These are phyloP conservation scores for Tarsius wallacei DNA, from an alignment of 2,797 vertebrate genomes.

Conservation along the genomic window DNA sequence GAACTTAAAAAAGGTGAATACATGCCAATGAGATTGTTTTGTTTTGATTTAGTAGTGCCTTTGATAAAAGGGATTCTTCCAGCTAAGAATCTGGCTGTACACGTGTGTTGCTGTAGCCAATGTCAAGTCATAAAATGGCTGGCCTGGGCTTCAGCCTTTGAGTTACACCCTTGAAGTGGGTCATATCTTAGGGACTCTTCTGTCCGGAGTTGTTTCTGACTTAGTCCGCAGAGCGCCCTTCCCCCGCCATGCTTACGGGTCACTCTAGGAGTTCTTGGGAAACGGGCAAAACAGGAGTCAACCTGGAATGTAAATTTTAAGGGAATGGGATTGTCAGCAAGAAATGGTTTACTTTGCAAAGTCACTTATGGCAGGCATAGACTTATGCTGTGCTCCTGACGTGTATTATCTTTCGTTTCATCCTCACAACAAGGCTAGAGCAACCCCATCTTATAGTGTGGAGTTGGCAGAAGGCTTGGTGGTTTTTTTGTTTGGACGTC, in stretches of 20 bases:
- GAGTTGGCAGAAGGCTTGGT: neutral
- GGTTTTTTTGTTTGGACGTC: neutral
- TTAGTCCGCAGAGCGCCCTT: neutral
- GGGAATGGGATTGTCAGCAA: neutral
- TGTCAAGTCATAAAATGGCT: neutral
- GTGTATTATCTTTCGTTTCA: neutral
- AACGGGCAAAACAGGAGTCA: neutral
- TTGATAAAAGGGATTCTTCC: neutral
- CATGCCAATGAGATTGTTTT: neutral
- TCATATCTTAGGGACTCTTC: neutral
- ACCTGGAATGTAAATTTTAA: conserved; percentile 33
- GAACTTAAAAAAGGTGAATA: conserved; percentile 52
- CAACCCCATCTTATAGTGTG: neutral
- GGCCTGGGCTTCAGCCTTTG: neutral
- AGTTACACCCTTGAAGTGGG: neutral
- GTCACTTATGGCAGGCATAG: neutral
- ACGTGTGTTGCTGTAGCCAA: neutral
- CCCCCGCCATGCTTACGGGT: neutral
- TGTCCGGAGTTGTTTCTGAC: neutral
- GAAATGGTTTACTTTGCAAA: neutral
- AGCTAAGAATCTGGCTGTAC: neutral
- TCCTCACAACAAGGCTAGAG: neutral
- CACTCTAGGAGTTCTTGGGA: neutral
- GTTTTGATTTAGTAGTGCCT: conserved; percentile 40
- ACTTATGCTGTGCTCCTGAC: neutral